Evolutionary conservation across 2,797 vertebrate species (phyloP), one percentile per base, ranked within the genome.

Genomic region (Malacoraja senta): DNA sequence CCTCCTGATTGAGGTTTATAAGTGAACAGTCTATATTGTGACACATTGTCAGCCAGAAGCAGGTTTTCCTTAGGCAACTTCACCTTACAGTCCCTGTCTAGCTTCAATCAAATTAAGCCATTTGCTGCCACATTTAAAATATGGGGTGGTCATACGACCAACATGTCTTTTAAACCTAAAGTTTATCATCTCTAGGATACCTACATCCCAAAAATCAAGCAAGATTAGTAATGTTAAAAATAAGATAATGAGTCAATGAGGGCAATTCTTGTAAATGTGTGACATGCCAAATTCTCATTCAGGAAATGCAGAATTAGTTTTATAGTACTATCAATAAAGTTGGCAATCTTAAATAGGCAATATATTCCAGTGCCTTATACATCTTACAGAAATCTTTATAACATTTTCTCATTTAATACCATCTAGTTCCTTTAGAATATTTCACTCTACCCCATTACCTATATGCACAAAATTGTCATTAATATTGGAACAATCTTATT

Each of bases 401-500:
- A 4, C 38, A 76, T 4, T 53, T 92, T 92, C 35, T 92, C 38
- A 92, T 74, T 91, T 92, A 76, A 92, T 76, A 92, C 24, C 24
- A 92, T 53, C 90, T 10, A 74, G 38, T 68, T 65, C 17, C 84
- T 88, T 88, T 88, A 35, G 58, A 58, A 65, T 26, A 86, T n/a
- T 86, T 63, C 61, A 13, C 35, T 74, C 72, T 65, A 68, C 17
- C n/a, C 35, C 65, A 68, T 71, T 38, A 65, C 86, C n/a, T 61
- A 68, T 38, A 72, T 71, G 90, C 90, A 92, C 71, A 92, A 12
- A 74, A 68, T 74, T 44, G 13, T 91, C 53, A 76, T n/a, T 7
- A 76, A 92, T 76, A 35, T 92, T 92, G 38, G 65, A 76, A 92
- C 74, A 35, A 92, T 92, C 71, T 90, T 68, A 88, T 44, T 91